Evolutionary conservation across 2,888 invertebrate species (phyloP).

Genomic region (Girardia tigrina): DNA sequence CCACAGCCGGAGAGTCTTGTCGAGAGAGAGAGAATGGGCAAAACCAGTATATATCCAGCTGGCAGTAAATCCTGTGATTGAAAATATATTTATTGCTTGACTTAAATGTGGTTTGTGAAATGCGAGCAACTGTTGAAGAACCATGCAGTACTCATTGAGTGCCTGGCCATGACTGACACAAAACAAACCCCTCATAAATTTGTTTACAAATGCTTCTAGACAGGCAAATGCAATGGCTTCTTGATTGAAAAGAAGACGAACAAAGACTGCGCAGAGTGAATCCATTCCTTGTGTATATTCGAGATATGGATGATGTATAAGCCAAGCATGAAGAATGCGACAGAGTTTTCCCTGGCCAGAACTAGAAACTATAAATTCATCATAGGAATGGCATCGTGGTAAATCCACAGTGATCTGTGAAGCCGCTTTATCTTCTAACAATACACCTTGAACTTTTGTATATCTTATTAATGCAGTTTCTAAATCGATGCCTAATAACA

Average conservation of each 20-base stretch:
- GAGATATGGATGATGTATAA: neutral
- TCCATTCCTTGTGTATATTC: neutral
- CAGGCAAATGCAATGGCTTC: conserved; percentile 26
- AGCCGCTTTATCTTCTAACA: conserved; percentile 2
- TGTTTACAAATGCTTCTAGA: neutral
- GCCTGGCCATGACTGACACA: neutral
- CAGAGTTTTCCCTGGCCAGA: conserved; percentile 9
- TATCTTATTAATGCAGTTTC: neutral
- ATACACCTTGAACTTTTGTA: neutral
- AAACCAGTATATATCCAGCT: neutral
- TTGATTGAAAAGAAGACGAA: neutral
- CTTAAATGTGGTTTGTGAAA: neutral
- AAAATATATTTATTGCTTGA: neutral
- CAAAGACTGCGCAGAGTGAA: conserved; percentile 11
- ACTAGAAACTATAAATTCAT: conserved; percentile 5
- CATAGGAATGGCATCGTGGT: conserved; percentile 21
- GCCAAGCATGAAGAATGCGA: neutral
- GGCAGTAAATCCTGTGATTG: neutral
- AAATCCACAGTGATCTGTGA: conserved; percentile 10
- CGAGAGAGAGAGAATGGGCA: neutral
- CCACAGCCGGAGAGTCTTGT: neutral
- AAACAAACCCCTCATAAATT: conserved; percentile 10
- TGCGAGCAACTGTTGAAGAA: neutral
- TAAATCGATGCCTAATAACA: neutral
- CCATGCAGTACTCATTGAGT: neutral